These are phyloP conservation scores for Oryctolagus cuniculus DNA, from an alignment of 2,113 vertebrate genomes.

Conservation along the genomic window DNA sequence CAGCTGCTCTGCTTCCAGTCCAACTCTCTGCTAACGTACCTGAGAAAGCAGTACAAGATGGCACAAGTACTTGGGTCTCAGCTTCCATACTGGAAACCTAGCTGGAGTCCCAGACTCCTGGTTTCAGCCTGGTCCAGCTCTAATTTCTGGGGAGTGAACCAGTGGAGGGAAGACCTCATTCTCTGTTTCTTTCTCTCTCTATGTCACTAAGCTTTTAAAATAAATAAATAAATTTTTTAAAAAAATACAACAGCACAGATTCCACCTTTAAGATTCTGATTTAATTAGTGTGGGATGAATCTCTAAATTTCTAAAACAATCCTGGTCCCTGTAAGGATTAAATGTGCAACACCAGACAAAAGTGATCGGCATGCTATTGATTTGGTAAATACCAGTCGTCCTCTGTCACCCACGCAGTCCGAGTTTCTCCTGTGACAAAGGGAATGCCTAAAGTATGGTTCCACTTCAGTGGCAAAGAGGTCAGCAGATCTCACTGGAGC, in stretches of 20 bases:
- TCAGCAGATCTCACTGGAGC: constrained; percentile 17
- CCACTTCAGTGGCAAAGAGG: background rate
- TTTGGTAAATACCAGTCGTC: background rate
- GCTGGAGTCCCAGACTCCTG: too few relatives aligned
- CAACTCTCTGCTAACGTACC: too few relatives aligned
- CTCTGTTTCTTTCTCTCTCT: too few relatives aligned
- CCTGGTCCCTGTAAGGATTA: rapidly evolving
- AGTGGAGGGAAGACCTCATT: too few relatives aligned
- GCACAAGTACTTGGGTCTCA: too few relatives aligned
- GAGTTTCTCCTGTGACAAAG: constrained; percentile 19
- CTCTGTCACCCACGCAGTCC: background rate
- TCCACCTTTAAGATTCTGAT: background rate
- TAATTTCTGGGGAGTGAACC: too few relatives aligned
- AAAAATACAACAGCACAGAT: background rate
- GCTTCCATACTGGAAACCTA: too few relatives aligned
- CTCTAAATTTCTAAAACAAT: background rate
- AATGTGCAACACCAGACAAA: background rate
- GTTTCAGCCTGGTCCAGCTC: too few relatives aligned
- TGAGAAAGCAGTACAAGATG: too few relatives aligned
- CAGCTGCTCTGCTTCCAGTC: too few relatives aligned
- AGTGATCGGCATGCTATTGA: background rate
- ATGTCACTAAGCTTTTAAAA: too few relatives aligned
- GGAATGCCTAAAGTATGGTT: background rate
- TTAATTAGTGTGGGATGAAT: background rate
- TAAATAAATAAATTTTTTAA: too few relatives aligned